Evolutionary conservation across 2,888 invertebrate species (phyloP).

Genomic region (Drosophila seclusa): DNA sequence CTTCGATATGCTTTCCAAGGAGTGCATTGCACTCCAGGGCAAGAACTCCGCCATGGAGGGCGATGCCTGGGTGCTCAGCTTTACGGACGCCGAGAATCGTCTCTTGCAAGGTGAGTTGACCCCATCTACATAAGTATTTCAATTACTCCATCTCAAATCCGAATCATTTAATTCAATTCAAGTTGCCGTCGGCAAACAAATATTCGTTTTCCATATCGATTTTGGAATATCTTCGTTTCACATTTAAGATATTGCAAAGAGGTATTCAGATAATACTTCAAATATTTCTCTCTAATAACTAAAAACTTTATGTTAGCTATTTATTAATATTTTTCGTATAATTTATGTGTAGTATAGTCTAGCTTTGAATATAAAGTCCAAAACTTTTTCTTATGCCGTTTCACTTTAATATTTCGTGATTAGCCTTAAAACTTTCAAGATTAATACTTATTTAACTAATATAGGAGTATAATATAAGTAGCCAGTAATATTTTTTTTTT

Average conservation of each 20-base stretch:
- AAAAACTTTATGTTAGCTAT: background rate
- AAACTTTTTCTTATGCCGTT: background rate
- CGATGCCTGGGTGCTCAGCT: conserved; percentile 97
- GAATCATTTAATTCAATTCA: background rate
- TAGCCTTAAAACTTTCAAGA: background rate
- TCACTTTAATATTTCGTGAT: background rate
- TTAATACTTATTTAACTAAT: background rate
- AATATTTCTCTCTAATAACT: background rate
- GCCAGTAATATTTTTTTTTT: background rate
- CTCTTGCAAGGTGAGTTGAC: conserved; percentile 89
- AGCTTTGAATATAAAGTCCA: background rate
- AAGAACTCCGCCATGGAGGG: conserved; percentile 97
- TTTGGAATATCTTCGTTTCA: background rate
- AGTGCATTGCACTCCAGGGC: conserved; percentile 93
- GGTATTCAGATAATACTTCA: background rate
- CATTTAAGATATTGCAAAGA: background rate
- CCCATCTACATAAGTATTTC: background rate
- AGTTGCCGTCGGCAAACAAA: conserved; percentile 56
- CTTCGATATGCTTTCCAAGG: conserved; percentile 96
- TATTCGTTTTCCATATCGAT: background rate
- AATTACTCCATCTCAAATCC: background rate
- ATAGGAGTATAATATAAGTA: background rate
- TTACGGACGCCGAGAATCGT: conserved; percentile 96
- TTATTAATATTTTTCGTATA: background rate
- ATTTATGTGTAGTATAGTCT: background rate